Evolutionary conservation across 1,140 invertebrate genomes (phyloP), one percentile per base, ranked within the genome.

Genomic region (Caenorhabditis latens): DNA sequence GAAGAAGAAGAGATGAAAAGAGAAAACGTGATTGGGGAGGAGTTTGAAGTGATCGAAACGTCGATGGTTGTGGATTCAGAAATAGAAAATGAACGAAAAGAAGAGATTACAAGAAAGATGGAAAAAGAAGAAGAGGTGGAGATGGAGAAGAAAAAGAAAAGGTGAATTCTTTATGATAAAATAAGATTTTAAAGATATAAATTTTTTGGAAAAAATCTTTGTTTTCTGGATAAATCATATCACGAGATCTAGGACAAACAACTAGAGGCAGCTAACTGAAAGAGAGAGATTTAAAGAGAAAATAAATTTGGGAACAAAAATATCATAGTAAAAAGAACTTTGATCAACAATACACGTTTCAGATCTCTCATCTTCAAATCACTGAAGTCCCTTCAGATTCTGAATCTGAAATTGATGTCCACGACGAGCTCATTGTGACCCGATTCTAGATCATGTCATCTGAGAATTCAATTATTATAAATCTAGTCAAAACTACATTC

Each of bases 1-100:
- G 46, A 5, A 13, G 71, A 8, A 24, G 46, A 50, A 42, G 71
- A 79, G 71, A 79, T 53, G 53, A 50, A 53, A 40, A 53, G 21
- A 13, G 71, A 79, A 79, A 79, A 79, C 71, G 71, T 79, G 71
- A 79, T 79, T 71, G 65, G 65, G 71, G 71, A 79, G 71, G 71
- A 79, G 71, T 79, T 79, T 79, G 46, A 79, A 53, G 71, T 79
- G 71, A 53, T 79, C 14, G 71, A 53, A 53, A 40, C 14, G 61
- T 32, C 50, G 50, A 16, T 53, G 50, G 11, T 53, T 11, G 50
- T 32, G 61, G 46, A 48, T 79, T 13, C 21, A 11, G 16, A 79
- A 79, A 50, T 79, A 32, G 19, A 79, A 19, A n/a, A 71, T 7
- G 65, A 46, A 24, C 5, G 19, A 67, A 21, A 67, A 43, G 65